Evolutionary conservation across 2,888 invertebrate species (phyloP), one percentile per base, ranked within the genome.

Genomic region (Drosophila monieri): DNA sequence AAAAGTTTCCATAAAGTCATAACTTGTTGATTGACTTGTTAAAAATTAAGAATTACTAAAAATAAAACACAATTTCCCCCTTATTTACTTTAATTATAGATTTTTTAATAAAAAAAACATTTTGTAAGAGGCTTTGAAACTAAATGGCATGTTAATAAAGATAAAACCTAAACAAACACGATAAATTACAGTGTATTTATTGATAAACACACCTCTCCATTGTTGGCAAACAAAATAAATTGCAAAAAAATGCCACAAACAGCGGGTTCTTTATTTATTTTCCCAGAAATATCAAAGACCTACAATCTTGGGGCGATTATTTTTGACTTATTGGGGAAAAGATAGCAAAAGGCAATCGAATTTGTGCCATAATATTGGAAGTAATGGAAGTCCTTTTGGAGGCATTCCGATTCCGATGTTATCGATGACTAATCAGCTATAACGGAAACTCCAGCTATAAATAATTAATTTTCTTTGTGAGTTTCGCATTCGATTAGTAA

Each of bases 401-500:
- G n/a, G 30, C 32, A 32, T 30, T 9, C 12, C 35, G n/a, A 64
- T 64, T 52, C 61, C 30, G 30, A 61, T 64, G 35, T 12, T 61
- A 30, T 51, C 30, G 61, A 44, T 32, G 46, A 39, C n/a, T 51
- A 23, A 48, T 27, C 3, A 30, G 47, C 15, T 48, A 8, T 14
- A 48, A 6, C 30, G 62, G 51, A 62, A 51, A 15, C 56, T 30
- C 18, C n/a, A n/a, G n/a, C n/a, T n/a, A 65, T 65, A 41, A 65
- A 65, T 54, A 48, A 65, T 56, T 64, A 53, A 61, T 64, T 66
- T 77, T 55, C n/a, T 23, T 18, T 57, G 52, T 35, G n/a, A 14
- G 35, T 77, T 79, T 81, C 77, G 47, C 69, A 79, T 32, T 61
- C 57, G 83, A 81, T 77, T 69, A 54, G 56, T n/a, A 15, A 43